A percentile compares a stretch with the other conserved stretches of the same genome.
These are phyloP conservation scores for Lophochroa leadbeateri DNA, from an alignment of 2,113 vertebrate species.

Conservation along the genomic window DNA sequence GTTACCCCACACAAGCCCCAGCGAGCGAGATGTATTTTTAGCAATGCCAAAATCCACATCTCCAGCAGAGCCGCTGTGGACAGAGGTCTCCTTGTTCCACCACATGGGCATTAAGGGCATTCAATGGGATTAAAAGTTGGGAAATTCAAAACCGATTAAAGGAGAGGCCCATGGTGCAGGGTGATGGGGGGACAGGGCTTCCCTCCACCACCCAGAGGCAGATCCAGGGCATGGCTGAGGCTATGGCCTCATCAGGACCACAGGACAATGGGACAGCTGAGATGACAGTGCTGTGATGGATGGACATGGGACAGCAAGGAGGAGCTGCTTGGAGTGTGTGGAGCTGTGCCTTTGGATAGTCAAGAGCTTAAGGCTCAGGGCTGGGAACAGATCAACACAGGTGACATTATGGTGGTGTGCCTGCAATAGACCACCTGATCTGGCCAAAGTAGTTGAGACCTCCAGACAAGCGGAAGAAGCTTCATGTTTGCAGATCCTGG, in stretches of 20 bases:
- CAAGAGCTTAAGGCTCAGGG: neutral
- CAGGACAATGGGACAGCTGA: rapidly evolving
- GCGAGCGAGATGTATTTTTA: constrained; percentile 32
- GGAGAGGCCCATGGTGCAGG: neutral
- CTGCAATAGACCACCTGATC: neutral
- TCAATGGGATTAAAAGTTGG: constrained; percentile 23
- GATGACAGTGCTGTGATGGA: rapidly evolving
- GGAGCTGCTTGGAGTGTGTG: rapidly evolving
- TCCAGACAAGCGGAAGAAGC: neutral
- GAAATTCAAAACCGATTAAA: constrained; percentile 24
- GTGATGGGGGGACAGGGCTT: neutral
- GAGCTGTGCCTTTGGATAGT: neutral
- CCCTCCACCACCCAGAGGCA: neutral
- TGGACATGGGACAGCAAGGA: neutral
- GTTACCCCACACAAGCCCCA: neutral
- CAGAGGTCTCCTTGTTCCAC: neutral
- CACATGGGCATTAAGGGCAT: neutral
- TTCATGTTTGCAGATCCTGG: rapidly evolving
- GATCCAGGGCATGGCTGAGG: neutral
- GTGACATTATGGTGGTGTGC: neutral
- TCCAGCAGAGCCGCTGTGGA: neutral
- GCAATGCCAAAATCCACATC: neutral
- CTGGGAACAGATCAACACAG: neutral
- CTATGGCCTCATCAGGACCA: neutral
- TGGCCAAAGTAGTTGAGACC: neutral